Evolutionary conservation across 92 coral and sea anemone genomes (phyloP).

Genomic region (Pocillopora grandis): DNA sequence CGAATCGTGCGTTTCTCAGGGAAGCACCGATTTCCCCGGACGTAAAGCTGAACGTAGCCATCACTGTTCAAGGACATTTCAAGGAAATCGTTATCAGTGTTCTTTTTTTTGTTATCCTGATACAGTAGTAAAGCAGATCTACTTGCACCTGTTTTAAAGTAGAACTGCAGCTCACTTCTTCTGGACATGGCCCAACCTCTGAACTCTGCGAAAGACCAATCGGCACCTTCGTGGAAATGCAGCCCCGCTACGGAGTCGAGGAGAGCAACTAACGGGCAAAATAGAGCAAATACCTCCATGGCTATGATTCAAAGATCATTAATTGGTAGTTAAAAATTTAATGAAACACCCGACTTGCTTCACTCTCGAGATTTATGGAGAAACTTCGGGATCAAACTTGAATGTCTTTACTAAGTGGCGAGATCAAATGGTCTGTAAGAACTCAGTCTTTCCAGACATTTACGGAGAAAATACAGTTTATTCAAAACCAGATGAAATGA

Average conservation of each 20-base stretch:
- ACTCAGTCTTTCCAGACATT: not conserved
- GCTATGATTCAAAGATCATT: too few relatives aligned
- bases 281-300: not conserved
- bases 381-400: not conserved
- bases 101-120: slow-evolving; percentile 56
- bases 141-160: slow-evolving; percentile 50
- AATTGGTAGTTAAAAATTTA: not conserved
- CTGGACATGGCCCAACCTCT: slow-evolving; percentile 60
- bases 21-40: not conserved
- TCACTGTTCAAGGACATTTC: slow-evolving; percentile 20
- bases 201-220: slow-evolving; percentile 56
- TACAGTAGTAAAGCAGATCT: slow-evolving; percentile 53
- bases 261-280: slow-evolving; percentile 13
- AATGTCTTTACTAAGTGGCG: not conserved
- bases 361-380: not conserved
- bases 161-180: slow-evolving; percentile 55
- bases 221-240: not conserved
- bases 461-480: not conserved
- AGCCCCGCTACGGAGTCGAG: slow-evolving; percentile 28
- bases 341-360: not conserved
- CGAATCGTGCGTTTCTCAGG: not conserved
- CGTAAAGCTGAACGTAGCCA: slow-evolving; percentile 13
- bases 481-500: slow-evolving; percentile 7
- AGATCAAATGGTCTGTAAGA: not conserved
- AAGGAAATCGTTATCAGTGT: slow-evolving; percentile 8